phyloP scores from a whole-genome alignment of 2,797 vertebrate genomes.

The Mormyrops attenuatus region DNA sequence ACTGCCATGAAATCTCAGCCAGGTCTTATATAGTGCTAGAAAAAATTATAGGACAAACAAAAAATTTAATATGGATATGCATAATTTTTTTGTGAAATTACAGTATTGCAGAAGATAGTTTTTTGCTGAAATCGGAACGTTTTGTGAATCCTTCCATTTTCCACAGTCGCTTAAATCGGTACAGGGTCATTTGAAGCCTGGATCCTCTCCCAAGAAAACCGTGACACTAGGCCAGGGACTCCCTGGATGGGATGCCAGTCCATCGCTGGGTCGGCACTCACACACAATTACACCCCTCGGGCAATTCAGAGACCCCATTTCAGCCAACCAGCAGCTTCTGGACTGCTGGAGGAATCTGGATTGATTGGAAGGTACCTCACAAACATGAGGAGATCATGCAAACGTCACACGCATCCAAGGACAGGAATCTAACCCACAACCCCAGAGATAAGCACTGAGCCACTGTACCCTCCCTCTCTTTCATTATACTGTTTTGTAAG shows the following conservation, averaged over 20 bases:
- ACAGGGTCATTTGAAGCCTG: neutral
- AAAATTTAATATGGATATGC: neutral
- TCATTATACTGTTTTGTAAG: neutral
- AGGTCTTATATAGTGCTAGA: neutral
- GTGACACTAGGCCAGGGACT: neutral
- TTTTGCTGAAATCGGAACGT: neutral
- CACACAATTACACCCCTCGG: neutral
- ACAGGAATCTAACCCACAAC: neutral
- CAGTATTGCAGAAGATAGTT: neutral
- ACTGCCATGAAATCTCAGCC: neutral
- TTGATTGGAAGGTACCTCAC: neutral
- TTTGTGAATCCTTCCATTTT: neutral
- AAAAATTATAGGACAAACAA: neutral
- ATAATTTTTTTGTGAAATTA: neutral
- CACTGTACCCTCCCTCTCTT: neutral
- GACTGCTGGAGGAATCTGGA: neutral
- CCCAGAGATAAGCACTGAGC: neutral
- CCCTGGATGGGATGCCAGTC: neutral
- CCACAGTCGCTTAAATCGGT: neutral
- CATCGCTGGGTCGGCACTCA: neutral
- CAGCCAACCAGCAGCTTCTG: neutral
- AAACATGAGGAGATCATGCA: neutral
- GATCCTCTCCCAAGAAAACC: neutral
- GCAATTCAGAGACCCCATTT: neutral
- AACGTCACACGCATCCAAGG: neutral